A percentile compares a stretch with the other conserved stretches of the same genome.
phyloP scores from a whole-genome alignment of 2,888 invertebrate species.

The Platycnemis pennipes region DNA sequence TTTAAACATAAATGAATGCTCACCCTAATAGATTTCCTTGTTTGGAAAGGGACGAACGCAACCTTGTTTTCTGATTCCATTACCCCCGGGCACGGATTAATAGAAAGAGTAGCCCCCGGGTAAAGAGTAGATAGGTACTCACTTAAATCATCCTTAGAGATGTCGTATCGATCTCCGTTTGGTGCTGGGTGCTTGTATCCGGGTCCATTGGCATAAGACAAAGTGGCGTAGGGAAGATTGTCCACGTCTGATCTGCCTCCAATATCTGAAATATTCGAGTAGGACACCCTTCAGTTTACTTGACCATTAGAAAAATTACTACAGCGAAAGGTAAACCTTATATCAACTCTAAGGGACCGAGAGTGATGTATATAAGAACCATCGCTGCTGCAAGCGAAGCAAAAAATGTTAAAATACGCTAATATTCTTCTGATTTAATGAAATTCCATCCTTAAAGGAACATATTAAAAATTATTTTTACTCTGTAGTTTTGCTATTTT shows the following conservation, averaged over 20 bases:
- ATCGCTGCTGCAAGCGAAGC: no score
- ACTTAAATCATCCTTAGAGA: conserved; percentile 79
- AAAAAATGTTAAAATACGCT: no score
- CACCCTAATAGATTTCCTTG: no score
- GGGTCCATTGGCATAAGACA: conserved; percentile 89
- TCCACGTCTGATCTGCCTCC: conserved; percentile 80
- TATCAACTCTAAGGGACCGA: background rate
- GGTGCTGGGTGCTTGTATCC: conserved; percentile 79
- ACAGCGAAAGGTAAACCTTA: no score
- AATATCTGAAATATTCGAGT: conserved; percentile 79
- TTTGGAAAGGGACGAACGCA: no score
- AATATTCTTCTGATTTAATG: no score
- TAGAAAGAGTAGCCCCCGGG: no score
- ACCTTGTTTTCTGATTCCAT: background rate
- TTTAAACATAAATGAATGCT: no score
- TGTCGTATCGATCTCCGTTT: conserved; percentile 82
- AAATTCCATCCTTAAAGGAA: no score
- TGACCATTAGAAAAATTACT: background rate
- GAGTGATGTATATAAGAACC: background rate
- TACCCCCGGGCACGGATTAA: background rate
- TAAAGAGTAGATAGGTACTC: background rate
- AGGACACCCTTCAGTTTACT: background rate
- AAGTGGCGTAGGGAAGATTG: conserved; percentile 83
- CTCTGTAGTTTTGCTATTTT: no score
- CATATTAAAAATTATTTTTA: no score